These are phyloP conservation scores for Micoletzkya japonica DNA, from an alignment of 2,888 invertebrate species.

Conservation along the genomic window DNA sequence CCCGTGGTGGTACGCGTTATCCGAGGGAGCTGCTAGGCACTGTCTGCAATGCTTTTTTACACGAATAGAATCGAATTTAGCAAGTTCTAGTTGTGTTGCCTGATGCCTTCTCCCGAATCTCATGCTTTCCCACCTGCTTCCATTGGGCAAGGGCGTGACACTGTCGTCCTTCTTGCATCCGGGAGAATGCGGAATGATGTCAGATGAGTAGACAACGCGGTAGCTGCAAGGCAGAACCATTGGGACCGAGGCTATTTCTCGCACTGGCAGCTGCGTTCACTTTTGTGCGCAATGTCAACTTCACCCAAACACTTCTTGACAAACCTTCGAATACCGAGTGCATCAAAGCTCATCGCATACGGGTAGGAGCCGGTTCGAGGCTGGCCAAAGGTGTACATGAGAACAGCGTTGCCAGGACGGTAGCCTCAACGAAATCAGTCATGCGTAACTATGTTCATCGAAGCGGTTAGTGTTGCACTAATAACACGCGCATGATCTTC, in stretches of 20 bases:
- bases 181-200: slow-evolving; percentile 58
- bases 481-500: no score
- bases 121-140: slow-evolving; percentile 7
- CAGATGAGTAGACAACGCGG: slow-evolving; percentile 53
- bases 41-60: background rate
- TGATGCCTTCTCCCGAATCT: background rate
- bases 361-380: slow-evolving; percentile 53
- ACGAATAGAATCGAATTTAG: background rate
- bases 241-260: background rate
- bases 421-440: slow-evolving; percentile 20
- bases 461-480: no score
- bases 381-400: slow-evolving; percentile 57
- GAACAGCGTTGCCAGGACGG: slow-evolving; percentile 41
- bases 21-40: background rate
- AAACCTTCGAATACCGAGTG: slow-evolving; percentile 49
- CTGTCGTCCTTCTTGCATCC: slow-evolving; percentile 47
- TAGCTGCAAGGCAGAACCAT: slow-evolving; percentile 29
- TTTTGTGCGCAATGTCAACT: background rate
- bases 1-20: slow-evolving; percentile 50
- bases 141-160: background rate
- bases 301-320: background rate
- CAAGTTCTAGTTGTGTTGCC: background rate
- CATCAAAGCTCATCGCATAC: slow-evolving; percentile 49
- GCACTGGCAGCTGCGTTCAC: background rate
- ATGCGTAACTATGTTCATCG: no score